A percentile compares a stretch with the other conserved stretches of the same genome.
Evolutionary conservation across 2,888 invertebrate species (phyloP).

Genomic region (Heliconius hortense): DNA sequence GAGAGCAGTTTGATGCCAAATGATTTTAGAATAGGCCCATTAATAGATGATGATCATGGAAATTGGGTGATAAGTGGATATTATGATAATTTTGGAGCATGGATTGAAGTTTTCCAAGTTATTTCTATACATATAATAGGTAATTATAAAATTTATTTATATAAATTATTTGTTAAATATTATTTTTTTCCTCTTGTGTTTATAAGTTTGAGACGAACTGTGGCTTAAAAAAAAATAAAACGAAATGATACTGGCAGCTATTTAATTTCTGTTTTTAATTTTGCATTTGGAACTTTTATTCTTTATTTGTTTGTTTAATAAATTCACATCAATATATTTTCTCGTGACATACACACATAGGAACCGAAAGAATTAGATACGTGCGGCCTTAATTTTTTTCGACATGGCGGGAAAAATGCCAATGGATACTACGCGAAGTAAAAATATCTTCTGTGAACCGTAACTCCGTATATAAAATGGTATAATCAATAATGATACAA

Average conservation of each 20-base stretch:
- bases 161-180: too few species aligned
- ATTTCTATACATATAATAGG: slow-evolving; percentile 64
- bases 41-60: slow-evolving; percentile 60
- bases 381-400: not conserved
- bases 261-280: not conserved
- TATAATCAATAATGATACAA: too few species aligned
- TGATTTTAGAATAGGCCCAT: slow-evolving; percentile 65
- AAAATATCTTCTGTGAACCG: too few species aligned
- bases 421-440: too few species aligned
- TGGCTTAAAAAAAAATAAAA: not conserved
- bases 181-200: not conserved
- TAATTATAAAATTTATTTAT: slow-evolving; percentile 38
- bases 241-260: not conserved
- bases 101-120: slow-evolving; percentile 65
- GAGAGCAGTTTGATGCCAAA: slow-evolving; percentile 48
- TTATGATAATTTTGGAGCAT: slow-evolving; percentile 50
- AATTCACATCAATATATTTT: too few species aligned
- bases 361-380: too few species aligned
- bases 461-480: too few species aligned
- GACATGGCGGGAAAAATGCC: too few species aligned
- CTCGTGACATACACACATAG: too few species aligned
- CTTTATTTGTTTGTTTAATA: not conserved
- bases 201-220: not conserved
- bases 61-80: slow-evolving; percentile 70
- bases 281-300: not conserved